Percentiles rank a stretch among this genome's conserved stretches.
phyloP scores from a whole-genome alignment of 2,113 vertebrate genomes.

The Monarcha castaneiventris region DNA sequence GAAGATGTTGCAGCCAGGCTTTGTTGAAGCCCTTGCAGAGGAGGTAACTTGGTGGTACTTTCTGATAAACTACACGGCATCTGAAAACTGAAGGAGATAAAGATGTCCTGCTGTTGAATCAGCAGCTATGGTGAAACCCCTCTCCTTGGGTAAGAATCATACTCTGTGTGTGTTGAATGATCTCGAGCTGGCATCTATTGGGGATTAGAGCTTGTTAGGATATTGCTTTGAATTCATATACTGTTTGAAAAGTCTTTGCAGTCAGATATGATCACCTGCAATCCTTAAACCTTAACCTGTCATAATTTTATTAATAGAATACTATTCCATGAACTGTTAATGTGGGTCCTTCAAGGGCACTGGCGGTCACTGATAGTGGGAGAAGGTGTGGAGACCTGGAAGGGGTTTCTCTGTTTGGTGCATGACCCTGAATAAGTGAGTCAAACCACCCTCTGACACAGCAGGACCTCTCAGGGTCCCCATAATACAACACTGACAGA shows the following conservation, averaged over 20 bases:
- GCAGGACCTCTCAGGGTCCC: not conserved
- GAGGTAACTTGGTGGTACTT: not conserved
- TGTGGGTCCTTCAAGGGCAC: not conserved
- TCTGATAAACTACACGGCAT: not conserved
- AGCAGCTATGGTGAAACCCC: not conserved
- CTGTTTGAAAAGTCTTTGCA: not conserved
- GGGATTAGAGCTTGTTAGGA: not conserved
- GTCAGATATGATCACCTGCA: not conserved
- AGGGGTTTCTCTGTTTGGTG: not conserved
- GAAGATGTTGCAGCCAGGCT: not conserved
- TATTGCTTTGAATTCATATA: not conserved
- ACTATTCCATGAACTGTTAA: not conserved
- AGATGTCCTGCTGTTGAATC: not conserved
- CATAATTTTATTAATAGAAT: not conserved
- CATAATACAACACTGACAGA: too few relatives aligned
- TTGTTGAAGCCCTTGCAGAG: not conserved
- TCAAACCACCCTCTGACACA: not conserved
- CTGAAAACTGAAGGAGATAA: not conserved
- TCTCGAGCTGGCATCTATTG: fast-evolving
- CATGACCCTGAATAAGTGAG: not conserved
- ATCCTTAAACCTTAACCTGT: not conserved
- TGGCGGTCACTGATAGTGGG: too few relatives aligned
- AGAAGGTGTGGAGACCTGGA: not conserved
- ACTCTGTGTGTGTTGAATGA: not conserved
- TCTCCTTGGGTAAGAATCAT: not conserved